Evolutionary conservation across 2,888 invertebrate genomes (phyloP).

Genomic region (Acrocyrtus sp.): DNA sequence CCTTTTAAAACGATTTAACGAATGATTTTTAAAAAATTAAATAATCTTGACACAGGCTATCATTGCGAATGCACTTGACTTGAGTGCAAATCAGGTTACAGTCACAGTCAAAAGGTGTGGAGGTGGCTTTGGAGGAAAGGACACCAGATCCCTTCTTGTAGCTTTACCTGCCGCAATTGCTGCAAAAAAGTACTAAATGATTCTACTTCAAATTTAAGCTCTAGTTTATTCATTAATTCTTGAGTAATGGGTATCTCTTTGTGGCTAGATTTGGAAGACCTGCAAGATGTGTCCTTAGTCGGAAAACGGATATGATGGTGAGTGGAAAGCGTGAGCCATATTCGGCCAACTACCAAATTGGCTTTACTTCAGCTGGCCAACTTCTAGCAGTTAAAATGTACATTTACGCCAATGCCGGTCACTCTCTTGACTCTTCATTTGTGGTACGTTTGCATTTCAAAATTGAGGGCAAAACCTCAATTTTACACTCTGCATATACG

Average conservation of each 20-base stretch:
- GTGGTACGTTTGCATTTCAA: constrained; percentile 63
- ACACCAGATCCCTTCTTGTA: constrained; percentile 76
- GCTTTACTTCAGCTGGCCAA: constrained; percentile 79
- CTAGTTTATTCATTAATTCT: not conserved
- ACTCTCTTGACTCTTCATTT: constrained; percentile 81
- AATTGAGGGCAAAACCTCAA: no score
- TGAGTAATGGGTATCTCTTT: no score
- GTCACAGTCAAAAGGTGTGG: constrained; percentile 73
- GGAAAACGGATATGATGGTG: constrained; percentile 93
- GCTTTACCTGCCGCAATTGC: constrained; percentile 83
- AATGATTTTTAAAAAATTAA: not conserved
- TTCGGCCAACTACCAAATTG: constrained; percentile 84
- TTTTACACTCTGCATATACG: no score
- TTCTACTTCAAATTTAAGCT: not conserved
- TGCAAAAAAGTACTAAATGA: constrained; percentile 72
- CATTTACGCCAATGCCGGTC: constrained; percentile 85
- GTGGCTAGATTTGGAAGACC: constrained; percentile 69
- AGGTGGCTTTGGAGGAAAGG: constrained; percentile 97
- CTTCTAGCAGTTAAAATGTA: constrained; percentile 78
- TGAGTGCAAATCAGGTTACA: constrained; percentile 65
- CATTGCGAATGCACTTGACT: constrained; percentile 66
- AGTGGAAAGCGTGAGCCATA: constrained; percentile 92
- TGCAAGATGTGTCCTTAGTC: constrained; percentile 87
- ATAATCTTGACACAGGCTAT: constrained; percentile 4
- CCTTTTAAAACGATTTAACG: not conserved